A percentile compares a stretch with the other conserved stretches of the same genome.
Evolutionary conservation across 2,113 vertebrate genomes (phyloP).

Genomic region (Macrotus californicus): DNA sequence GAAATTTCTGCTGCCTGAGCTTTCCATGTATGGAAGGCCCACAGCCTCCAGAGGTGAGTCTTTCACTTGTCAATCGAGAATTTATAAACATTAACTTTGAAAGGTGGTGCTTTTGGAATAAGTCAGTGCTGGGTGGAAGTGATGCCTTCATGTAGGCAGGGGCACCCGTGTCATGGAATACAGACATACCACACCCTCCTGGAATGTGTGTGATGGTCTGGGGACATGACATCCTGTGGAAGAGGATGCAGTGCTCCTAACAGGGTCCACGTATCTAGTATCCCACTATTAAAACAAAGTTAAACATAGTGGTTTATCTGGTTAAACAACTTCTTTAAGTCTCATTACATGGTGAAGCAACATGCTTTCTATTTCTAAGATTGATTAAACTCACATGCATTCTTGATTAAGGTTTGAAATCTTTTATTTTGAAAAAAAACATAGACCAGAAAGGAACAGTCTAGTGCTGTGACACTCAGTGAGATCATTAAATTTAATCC

Average conservation of each 20-base stretch:
- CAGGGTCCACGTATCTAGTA: neutral
- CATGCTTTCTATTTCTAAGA: constrained; percentile 66
- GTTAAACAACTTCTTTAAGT: constrained; percentile 72
- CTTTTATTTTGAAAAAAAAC: constrained; percentile 70
- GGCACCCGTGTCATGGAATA: fast-evolving
- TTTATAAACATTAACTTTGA: too few relatives aligned
- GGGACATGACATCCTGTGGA: fast-evolving
- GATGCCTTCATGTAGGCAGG: fast-evolving
- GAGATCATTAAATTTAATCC: constrained; percentile 80
- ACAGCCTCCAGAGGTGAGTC: too few relatives aligned
- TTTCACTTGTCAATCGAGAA: neutral
- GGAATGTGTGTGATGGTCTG: neutral
- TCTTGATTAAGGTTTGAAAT: constrained; percentile 65
- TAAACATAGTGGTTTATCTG: constrained; percentile 48
- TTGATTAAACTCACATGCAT: constrained; percentile 74
- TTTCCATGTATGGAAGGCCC: neutral
- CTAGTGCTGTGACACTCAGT: constrained; percentile 41
- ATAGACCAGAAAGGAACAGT: constrained; percentile 62
- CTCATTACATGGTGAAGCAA: constrained; percentile 61
- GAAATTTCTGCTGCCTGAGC: neutral
- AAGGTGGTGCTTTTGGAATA: neutral
- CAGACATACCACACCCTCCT: neutral
- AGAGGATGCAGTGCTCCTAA: neutral
- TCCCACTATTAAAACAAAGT: constrained; percentile 10
- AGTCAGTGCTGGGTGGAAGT: neutral